Evolutionary conservation across 2,797 vertebrate species (phyloP).

Genomic region (Anableps anableps): DNA sequence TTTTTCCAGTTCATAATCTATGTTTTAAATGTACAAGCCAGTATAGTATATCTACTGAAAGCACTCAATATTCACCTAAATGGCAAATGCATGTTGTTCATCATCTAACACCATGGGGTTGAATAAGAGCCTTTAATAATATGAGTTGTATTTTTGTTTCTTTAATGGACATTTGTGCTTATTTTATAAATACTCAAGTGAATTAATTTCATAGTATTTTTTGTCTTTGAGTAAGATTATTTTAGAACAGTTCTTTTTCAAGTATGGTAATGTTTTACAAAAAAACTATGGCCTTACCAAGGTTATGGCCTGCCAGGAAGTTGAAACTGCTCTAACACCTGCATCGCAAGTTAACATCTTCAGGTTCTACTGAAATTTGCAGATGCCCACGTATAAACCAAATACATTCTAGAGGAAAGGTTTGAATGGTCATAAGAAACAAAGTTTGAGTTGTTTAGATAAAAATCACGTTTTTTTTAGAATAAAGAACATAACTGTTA

Average conservation of each 20-base stretch:
- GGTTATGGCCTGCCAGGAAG: not conserved
- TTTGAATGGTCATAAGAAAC: not conserved
- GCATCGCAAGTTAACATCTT: not conserved
- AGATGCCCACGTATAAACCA: not conserved
- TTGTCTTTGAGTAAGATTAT: not conserved
- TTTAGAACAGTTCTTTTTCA: not conserved
- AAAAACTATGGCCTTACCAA: not conserved
- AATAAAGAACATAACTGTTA: not conserved
- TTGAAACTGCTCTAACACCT: not conserved
- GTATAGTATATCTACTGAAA: not conserved
- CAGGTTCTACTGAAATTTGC: not conserved
- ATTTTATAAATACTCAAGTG: not conserved
- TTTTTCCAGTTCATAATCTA: not conserved
- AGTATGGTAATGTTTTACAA: not conserved
- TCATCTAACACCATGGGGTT: not conserved
- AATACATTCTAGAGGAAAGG: not conserved
- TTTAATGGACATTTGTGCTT: not conserved
- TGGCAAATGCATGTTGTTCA: not conserved
- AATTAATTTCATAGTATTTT: not conserved
- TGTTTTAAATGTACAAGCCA: not conserved
- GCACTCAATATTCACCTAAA: not conserved
- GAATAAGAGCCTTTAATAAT: not conserved
- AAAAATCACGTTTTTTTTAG: too few species aligned
- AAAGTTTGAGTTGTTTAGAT: too few species aligned
- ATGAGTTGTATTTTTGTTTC: not conserved